Evolutionary conservation across 2,113 vertebrate species (phyloP), one percentile per base, ranked within the genome.

Genomic region (Tyto alba): DNA sequence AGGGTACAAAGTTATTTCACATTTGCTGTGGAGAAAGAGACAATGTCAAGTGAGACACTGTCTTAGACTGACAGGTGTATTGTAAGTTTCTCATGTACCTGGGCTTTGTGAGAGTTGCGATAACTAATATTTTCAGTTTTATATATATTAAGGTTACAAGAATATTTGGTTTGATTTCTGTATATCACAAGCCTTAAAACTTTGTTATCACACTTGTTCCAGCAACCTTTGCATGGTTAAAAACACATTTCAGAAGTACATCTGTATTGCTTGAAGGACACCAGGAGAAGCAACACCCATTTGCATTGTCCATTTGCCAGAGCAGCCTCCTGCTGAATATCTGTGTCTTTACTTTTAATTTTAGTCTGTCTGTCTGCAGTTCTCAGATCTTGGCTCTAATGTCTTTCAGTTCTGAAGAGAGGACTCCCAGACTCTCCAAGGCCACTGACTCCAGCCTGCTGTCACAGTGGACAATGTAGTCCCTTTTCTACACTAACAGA

Each of bases 211-310:
- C 3, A 48, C 2, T 20, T 45, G 27, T 66, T 78, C 12, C 32
- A 22, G 13, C 23, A 83, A 38, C 36, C 1, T 85, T 59, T 40
- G 8, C 6, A 23, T 30, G 6, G 12, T 55, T 57, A 83, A 68
- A 96, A 95, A 19, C 2, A 5, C 7, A 13, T 63, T 77, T 66
- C 56, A 55, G 38, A 86, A 48, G 16, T 36, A 38, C 6, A 9
- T 38, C 45, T 84, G 20, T n/a, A 81, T 57, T 89, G 5, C 26
- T 25, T 84, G 23, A 89, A 40, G 23, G 20, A 5, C 32, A 71
- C 14, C 11, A 50, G 56, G 21, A 82, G 50, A 74, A 80, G 32
- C 74, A 95, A 66, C 0, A 2, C 4, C 8, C 0, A 0, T 72
- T 77, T 68, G 20, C 40, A 55, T 5, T 22, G 21, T 25, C 47